Conservation (phyloP, 2,797 vertebrate genomes). For the Esox masquinongy region DNA sequence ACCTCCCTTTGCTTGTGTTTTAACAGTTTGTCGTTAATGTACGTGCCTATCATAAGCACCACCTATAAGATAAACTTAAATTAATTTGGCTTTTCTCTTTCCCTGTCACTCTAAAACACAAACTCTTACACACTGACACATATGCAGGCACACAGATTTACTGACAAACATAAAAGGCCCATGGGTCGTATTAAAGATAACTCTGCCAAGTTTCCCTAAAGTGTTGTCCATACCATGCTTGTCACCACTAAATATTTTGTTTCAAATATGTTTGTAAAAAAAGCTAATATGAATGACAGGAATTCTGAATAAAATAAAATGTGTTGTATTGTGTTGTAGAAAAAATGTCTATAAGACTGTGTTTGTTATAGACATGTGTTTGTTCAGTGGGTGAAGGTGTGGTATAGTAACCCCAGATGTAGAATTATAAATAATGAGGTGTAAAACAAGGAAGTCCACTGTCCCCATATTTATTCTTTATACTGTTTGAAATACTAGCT, state of each 20-base stretch:
- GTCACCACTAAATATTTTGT: slow-evolving; percentile 51
- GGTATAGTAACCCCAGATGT: too few relatives aligned
- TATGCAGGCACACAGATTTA: background rate
- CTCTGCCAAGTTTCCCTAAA: slow-evolving; percentile 14
- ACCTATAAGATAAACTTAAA: slow-evolving; percentile 17
- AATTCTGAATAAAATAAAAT: slow-evolving; percentile 64
- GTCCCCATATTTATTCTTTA: too few relatives aligned
- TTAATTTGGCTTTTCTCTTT: background rate
- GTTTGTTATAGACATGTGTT: too few relatives aligned
- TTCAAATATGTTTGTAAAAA: slow-evolving; percentile 62
- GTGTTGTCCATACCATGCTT: slow-evolving; percentile 14
- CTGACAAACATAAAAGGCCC: slow-evolving; percentile 5
- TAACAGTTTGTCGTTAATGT: slow-evolving; percentile 34
- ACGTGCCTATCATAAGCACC: background rate
- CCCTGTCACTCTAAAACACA: background rate
- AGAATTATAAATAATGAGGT: too few relatives aligned
- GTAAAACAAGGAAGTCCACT: too few relatives aligned
- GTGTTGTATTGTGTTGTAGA: slow-evolving; percentile 48
- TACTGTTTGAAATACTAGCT: too few relatives aligned
- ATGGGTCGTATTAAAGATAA: background rate
- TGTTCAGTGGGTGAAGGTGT: too few relatives aligned
- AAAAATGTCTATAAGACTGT: too few relatives aligned
- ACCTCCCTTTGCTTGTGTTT: slow-evolving; percentile 35
- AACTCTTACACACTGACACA: slow-evolving; percentile 6
- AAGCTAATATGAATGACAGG: slow-evolving; percentile 39